Evolutionary conservation across 2,888 invertebrate species (phyloP), one percentile per base, ranked within the genome.

Genomic region (Cetonia aurata): DNA sequence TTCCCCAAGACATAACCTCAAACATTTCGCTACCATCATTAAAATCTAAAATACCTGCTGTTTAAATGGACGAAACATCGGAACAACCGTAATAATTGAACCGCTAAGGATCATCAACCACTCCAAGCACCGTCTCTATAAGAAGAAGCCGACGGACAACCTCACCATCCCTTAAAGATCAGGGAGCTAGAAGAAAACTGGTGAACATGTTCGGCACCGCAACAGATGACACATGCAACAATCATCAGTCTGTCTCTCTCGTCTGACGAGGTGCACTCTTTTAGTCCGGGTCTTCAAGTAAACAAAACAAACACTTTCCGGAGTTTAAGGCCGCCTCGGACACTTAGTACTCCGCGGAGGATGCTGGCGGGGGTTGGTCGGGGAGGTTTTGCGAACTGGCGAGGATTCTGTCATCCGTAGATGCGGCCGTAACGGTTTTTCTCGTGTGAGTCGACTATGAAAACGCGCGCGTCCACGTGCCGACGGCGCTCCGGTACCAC

Each of bases 401-500:
- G 60, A 13, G 31, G 46, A 48, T 48, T 8, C 37, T 9, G 37
- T 50, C 52, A 33, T 65, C 17, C 37, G 50, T 65, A 50, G 62
- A 33, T 50, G 44, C 50, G 62, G 42, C 41, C 37, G 62, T 52
- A 12, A 25, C 19, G 19, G 3, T 50, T 50, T 50, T 50, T 9
- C 62, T 65, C 62, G 10, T 65, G 62, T 50, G 62, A 50, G 37
- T 37, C 6, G 8, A 17, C 50, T 37, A 10, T 50, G 33, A 15
- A 65, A 37, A 17, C 62, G 62, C 37, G 62, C 70, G 75, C 78
- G 78, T 81, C 80, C 82, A 82, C 82, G 81, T 82, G 82, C 80
- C 76, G 74, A 77, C 79, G 79, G 74, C 77, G 81, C 80, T 79
- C 76, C 80, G 79, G 78, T 79, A 80, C 80, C 81, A 82, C 82